Evolutionary conservation across 1,140 invertebrate genomes (phyloP).

Genomic region (Microplitis mediator): DNA sequence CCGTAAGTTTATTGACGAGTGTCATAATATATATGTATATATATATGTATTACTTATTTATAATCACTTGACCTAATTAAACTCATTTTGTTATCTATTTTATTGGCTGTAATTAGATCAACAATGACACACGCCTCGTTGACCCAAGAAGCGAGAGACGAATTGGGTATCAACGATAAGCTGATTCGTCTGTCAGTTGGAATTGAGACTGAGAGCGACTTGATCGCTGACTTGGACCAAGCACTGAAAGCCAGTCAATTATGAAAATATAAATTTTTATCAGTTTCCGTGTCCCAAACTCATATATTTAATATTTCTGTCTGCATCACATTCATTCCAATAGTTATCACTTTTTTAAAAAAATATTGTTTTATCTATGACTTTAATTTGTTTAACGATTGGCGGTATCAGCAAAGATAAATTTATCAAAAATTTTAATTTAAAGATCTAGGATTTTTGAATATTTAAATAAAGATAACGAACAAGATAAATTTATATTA

Average conservation of each 20-base stretch:
- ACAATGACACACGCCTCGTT: constrained; percentile 85
- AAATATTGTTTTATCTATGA: too few relatives aligned
- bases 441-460: too few relatives aligned
- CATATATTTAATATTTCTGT: too few relatives aligned
- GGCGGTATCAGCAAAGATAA: too few relatives aligned
- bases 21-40: constrained; percentile 18
- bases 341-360: too few relatives aligned
- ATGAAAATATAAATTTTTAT: background rate
- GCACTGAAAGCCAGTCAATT: constrained; percentile 66
- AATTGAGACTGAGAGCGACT: constrained; percentile 84
- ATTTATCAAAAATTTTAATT: too few relatives aligned
- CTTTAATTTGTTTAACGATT: too few relatives aligned
- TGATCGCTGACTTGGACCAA: constrained; percentile 87
- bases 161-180: constrained; percentile 85
- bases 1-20: constrained; percentile 69
- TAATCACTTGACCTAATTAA: background rate
- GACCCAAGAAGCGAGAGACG: constrained; percentile 71
- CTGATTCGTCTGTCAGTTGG: constrained; percentile 92
- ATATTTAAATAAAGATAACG: background rate
- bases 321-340: too few relatives aligned
- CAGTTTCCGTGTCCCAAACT: background rate
- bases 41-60: constrained; percentile 32
- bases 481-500: background rate
- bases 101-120: constrained; percentile 59
- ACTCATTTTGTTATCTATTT: constrained; percentile 11